A percentile compares a stretch with the other conserved stretches of the same genome.
Evolutionary conservation across 1,140 invertebrate genomes (phyloP).

Genomic region (Drosophila kikkawai): DNA sequence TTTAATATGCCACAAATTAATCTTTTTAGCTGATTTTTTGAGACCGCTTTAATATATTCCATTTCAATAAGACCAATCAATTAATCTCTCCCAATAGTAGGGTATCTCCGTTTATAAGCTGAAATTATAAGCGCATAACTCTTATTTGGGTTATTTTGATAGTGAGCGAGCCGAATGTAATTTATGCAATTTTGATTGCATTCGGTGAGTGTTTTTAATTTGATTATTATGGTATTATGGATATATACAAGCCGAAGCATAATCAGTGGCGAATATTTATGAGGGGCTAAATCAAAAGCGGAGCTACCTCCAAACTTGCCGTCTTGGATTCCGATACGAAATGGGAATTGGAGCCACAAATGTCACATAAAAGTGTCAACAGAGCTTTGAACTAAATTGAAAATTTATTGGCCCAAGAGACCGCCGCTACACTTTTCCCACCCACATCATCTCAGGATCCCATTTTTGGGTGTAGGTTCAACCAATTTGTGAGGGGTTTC

Average conservation of each 20-base stretch:
- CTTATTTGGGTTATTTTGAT: conserved; percentile 50
- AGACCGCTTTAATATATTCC: background rate
- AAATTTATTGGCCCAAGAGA: conserved; percentile 49
- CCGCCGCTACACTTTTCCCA: conserved; percentile 14
- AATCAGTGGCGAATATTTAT: conserved; percentile 68
- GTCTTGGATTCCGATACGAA: background rate
- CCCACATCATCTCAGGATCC: conserved; percentile 32
- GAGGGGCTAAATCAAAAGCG: conserved; percentile 34
- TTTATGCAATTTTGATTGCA: conserved; percentile 80
- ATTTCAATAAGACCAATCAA: background rate
- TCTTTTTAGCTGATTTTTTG: background rate
- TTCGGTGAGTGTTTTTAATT: conserved; percentile 80
- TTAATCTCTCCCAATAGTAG: conserved; percentile 11
- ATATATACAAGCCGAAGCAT: conserved; percentile 64
- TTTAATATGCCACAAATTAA: background rate
- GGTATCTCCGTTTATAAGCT: conserved; percentile 35
- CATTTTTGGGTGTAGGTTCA: conserved; percentile 7
- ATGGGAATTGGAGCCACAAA: conserved; percentile 42
- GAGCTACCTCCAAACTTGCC: conserved; percentile 33
- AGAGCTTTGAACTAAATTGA: conserved; percentile 46
- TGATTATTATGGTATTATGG: conserved; percentile 77
- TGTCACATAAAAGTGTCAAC: conserved; percentile 67
- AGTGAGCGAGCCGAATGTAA: conserved; percentile 55
- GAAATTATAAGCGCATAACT: conserved; percentile 72
- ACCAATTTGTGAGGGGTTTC: conserved; percentile 38